Evolutionary conservation across 2,888 invertebrate genomes (phyloP).

Genomic region (Anthophora plumipes): DNA sequence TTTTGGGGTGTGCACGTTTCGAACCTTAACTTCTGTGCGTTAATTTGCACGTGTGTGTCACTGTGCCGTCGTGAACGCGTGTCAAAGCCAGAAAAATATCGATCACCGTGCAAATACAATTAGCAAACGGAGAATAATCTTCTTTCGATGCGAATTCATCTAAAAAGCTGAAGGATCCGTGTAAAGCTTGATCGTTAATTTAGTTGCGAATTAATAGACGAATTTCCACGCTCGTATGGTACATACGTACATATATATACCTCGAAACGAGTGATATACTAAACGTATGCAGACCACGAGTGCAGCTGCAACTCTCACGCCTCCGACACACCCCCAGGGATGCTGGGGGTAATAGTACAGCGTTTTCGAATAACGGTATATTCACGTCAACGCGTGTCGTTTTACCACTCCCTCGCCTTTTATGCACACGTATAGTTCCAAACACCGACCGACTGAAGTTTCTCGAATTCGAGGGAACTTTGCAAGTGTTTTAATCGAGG

Average conservation of each 20-base stretch:
- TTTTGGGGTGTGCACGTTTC: conserved; percentile 30
- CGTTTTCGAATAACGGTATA: conserved; percentile 60
- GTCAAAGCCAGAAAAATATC: conserved; percentile 28
- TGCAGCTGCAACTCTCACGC: conserved; percentile 79
- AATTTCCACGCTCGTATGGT: conserved; percentile 1
- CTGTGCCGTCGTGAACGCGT: conserved; percentile 10
- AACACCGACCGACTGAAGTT: neutral
- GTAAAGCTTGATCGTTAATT: neutral
- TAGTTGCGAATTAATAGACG: neutral
- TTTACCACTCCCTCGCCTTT: neutral
- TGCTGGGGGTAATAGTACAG: conserved; percentile 69
- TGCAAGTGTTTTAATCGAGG: too few species aligned
- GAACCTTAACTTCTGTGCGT: conserved; percentile 24
- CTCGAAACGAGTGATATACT: conserved; percentile 33
- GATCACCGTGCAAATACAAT: neutral
- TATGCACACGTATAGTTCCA: neutral
- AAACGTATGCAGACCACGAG: conserved; percentile 69
- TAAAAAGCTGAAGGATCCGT: neutral
- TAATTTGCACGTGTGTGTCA: neutral
- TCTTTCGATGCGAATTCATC: neutral
- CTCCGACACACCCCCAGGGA: conserved; percentile 80
- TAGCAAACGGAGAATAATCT: neutral
- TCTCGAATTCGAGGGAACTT: neutral
- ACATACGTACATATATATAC: conserved; percentile 5
- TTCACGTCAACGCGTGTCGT: conserved; percentile 24